Percentiles rank a stretch among this genome's conserved stretches.
Evolutionary conservation across 2,888 invertebrate genomes (phyloP).

Genomic region (Pharmacophagus antenor): DNA sequence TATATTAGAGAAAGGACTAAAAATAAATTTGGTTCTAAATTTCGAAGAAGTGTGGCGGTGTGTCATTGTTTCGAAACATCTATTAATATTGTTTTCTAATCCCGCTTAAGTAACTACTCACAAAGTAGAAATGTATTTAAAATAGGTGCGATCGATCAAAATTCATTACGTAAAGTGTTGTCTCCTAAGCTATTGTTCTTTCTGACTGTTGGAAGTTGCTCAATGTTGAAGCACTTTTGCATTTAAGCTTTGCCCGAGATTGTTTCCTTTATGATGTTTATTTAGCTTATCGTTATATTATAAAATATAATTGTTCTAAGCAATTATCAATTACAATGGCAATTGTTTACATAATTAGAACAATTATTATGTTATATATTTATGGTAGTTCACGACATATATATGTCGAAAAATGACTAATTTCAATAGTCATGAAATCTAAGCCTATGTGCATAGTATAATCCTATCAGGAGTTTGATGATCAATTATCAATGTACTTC

Average conservation of each 20-base stretch:
- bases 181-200: conserved; percentile 46
- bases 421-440: too few relatives aligned
- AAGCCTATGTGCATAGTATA: too few relatives aligned
- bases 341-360: too few relatives aligned
- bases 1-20: conserved; percentile 44
- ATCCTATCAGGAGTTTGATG: too few relatives aligned
- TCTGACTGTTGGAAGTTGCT: conserved; percentile 20
- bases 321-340: too few relatives aligned
- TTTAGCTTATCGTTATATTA: not conserved
- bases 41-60: conserved; percentile 46
- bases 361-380: too few relatives aligned
- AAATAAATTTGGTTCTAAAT: conserved; percentile 38
- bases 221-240: not conserved
- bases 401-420: too few relatives aligned
- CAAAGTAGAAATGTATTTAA: conserved; percentile 47
- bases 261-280: not conserved
- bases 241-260: not conserved
- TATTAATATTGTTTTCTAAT: conserved; percentile 47
- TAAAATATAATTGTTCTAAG: too few relatives aligned
- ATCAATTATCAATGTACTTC: too few relatives aligned
- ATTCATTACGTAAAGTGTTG: conserved; percentile 41
- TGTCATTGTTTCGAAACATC: conserved; percentile 66
- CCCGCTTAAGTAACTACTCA: conserved; percentile 55
- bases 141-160: conserved; percentile 60
- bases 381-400: too few relatives aligned